Conservation (phyloP, 2,113 vertebrate genomes). For the Bufo gargarizans region DNA sequence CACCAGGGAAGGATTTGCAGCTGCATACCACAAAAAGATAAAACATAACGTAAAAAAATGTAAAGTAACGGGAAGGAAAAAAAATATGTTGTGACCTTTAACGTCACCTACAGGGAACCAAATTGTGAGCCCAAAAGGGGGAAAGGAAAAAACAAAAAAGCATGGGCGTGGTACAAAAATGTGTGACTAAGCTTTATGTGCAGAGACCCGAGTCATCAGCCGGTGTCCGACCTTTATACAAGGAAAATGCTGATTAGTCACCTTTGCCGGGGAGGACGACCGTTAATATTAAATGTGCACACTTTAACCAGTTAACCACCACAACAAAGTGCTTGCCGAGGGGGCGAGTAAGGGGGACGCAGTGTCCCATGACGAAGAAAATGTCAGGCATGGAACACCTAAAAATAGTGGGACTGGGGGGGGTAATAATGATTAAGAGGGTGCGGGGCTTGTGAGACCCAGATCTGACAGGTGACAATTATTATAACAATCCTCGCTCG, state of each 20-base stretch:
- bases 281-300: background rate
- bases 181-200: background rate
- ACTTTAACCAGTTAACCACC: background rate
- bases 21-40: background rate
- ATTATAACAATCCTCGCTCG: too few species aligned
- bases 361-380: background rate
- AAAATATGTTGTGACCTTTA: constrained; percentile 41
- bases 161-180: constrained; percentile 9
- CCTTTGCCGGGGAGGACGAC: background rate
- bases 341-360: too few species aligned
- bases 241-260: background rate
- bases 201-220: constrained; percentile 7
- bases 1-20: background rate
- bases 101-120: constrained; percentile 5
- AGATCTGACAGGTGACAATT: too few species aligned
- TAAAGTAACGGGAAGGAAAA: background rate
- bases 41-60: background rate
- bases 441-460: background rate
- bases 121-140: background rate
- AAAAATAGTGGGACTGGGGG: background rate
- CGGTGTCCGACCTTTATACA: constrained; percentile 18
- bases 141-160: background rate
- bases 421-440: background rate
- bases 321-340: background rate
- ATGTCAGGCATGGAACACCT: background rate